A percentile compares a stretch with the other conserved stretches of the same genome.
These are phyloP conservation scores for Papio anubis DNA, from an alignment of 2,113 vertebrate genomes.

Conservation along the genomic window DNA sequence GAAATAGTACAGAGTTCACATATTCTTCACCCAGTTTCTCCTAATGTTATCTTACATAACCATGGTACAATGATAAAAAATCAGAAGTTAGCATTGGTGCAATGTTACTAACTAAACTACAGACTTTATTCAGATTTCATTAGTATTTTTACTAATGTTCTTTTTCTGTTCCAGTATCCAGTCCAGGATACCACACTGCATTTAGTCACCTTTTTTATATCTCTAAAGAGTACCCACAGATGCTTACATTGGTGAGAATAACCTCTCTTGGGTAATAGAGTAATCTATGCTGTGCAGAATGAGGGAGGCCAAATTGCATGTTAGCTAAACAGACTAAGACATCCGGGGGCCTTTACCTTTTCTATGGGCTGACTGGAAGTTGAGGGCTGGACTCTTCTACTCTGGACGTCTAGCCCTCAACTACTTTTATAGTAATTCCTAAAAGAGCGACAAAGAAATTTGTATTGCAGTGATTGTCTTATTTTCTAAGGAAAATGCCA, in stretches of 20 bases:
- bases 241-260: not conserved
- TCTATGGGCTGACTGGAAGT: not conserved
- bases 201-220: constrained; percentile 15
- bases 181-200: constrained; percentile 12
- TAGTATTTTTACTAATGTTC: not conserved
- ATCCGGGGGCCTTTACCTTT: not conserved
- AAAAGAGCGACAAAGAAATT: constrained; percentile 32
- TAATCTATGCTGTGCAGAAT: constrained; percentile 6
- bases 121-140: constrained; percentile 3
- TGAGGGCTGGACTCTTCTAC: not conserved
- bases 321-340: not conserved
- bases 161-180: constrained; percentile 15
- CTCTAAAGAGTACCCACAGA: not conserved
- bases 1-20: not conserved
- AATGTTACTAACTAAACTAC: not conserved
- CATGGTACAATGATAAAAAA: not conserved
- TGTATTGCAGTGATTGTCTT: not conserved
- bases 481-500: constrained; percentile 26
- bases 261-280: not conserved
- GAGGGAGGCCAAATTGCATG: not conserved
- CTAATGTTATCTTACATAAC: not conserved
- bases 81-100: not conserved
- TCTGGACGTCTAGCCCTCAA: not conserved
- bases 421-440: constrained; percentile 50
- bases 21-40: not conserved